phyloP scores from a whole-genome alignment of 2,797 vertebrate species.

The Eutrigla gurnardus region DNA sequence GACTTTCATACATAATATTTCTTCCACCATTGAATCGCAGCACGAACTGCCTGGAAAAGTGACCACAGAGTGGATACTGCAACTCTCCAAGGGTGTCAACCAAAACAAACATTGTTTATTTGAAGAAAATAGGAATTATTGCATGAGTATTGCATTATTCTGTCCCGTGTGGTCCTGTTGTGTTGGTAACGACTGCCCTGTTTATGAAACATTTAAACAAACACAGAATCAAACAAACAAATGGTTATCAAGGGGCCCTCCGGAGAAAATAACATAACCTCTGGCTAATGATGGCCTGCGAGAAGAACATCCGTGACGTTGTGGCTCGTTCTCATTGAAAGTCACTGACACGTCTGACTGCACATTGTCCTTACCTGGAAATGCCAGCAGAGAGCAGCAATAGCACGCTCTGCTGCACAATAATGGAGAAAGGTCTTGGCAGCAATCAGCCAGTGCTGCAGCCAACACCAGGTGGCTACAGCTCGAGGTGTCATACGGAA shows the following conservation, averaged over 20 bases:
- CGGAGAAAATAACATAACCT: constrained; percentile 18
- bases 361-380: constrained; percentile 49
- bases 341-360: constrained; percentile 39
- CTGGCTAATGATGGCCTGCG: constrained; percentile 19
- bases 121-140: not conserved
- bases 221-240: not conserved
- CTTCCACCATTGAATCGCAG: not conserved
- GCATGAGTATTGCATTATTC: not conserved
- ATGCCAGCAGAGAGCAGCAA: constrained; percentile 71
- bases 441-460: constrained; percentile 25
- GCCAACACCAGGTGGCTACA: not conserved
- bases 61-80: not conserved
- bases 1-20: not conserved
- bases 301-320: not conserved
- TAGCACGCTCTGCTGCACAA: constrained; percentile 37
- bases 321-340: constrained; percentile 8
- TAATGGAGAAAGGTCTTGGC: constrained; percentile 14
- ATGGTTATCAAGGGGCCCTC: not conserved
- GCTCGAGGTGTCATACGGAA: not conserved
- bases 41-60: not conserved
- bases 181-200: not conserved
- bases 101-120: not conserved
- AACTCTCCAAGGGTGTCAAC: not conserved
- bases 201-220: not conserved
- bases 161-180: not conserved